Base-by-base conservation (phyloP, 1,140 invertebrate species). In the Alviniconcha marisindica region DNA sequence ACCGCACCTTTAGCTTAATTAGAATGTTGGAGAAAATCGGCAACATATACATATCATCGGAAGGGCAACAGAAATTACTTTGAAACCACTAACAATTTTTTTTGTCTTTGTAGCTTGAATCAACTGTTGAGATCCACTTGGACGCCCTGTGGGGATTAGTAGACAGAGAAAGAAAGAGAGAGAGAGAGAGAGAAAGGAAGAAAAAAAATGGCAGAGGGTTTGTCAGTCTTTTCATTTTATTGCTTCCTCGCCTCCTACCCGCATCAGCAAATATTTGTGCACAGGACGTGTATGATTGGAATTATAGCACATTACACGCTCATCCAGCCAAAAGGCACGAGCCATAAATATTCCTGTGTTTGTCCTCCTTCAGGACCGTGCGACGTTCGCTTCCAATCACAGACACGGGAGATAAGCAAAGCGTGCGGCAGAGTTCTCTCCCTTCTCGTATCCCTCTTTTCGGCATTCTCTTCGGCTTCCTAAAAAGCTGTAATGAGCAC, bases 251-350 rank as follows among this genome's bases (percentile, higher is more conserved):
- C 60, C 28, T n/a, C 28, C 60, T n/a, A 4, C 60, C 21, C 60
- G 7, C 28, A 63, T 63, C 60, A 63, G 10, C 60, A 63, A 63
- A 63, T 63, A 63, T 63, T 63, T 63, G 60, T n/a, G 60, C 60
- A 63, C 60, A 63, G 21, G 60, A 63, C 60, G 60, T 24, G 7
- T 63, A n/a, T 63, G 21, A 63, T 63, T 63, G 60, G 60, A 63
- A 63, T 63, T 63, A 63, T 63, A 4, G 60, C 60, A 63, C 60
- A 63, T 63, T 63, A 63, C 60, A 63, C 21, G 24, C 60, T n/a
- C 5, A 63, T 63, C 60, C 60, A 5, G 21, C 21, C 21, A 63
- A 63, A 63, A 63, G 60, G 60, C 60, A 63, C 60, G 60, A 63
- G 60, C 28, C 60, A 24, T 63, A 31, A 63, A 63, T 63, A 63